Conservation (phyloP, 92 coral and sea anemone species). For the Porites evermanni region DNA sequence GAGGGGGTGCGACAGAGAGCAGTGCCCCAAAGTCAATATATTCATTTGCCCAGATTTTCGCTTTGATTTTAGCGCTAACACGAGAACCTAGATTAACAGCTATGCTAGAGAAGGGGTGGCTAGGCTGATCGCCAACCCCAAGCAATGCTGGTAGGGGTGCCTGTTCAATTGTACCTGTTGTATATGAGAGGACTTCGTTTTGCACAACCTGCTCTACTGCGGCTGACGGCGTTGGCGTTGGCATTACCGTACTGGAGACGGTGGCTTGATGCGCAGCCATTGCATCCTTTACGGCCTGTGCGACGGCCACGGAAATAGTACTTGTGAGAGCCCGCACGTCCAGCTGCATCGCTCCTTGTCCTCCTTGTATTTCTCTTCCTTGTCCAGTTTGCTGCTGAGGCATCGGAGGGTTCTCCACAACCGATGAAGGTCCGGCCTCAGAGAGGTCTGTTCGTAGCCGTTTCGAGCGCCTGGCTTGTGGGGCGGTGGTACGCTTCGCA, state of each 20-base stretch:
- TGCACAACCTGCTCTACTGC: background rate
- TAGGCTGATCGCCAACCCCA: background rate
- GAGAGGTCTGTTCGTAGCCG: background rate
- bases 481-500: background rate
- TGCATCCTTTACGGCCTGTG: background rate
- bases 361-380: no score
- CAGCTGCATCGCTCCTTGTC: constrained; percentile 3
- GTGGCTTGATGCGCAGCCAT: background rate
- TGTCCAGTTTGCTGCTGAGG: background rate
- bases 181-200: background rate
- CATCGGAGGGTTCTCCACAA: background rate
- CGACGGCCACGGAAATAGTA: background rate
- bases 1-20: constrained; percentile 10
- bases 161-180: background rate
- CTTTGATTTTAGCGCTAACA: constrained; percentile 32
- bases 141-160: background rate
- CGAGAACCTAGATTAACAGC: constrained; percentile 6
- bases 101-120: constrained; percentile 23
- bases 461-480: background rate
- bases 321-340: constrained; percentile 4
- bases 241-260: no score
- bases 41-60: no score
- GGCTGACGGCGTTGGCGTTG: background rate
- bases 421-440: background rate
- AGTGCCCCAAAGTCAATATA: constrained; percentile 32